These are phyloP conservation scores for Adelphocoris suturalis DNA, from an alignment of 2,888 invertebrate species.

Conservation along the genomic window DNA sequence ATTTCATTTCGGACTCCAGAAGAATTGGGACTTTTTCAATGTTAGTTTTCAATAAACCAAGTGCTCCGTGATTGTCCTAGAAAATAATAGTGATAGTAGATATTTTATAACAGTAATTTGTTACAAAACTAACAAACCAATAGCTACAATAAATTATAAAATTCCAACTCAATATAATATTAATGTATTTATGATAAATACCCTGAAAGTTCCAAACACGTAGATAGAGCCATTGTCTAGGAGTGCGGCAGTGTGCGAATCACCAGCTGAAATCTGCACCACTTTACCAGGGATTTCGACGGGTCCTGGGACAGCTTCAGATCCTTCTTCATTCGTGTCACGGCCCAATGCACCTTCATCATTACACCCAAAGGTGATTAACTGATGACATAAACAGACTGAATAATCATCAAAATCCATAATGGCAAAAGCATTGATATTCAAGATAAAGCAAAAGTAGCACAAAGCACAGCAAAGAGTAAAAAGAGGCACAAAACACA, in stretches of 20 bases:
- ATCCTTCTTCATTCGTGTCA: constrained; percentile 87
- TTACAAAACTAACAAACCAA: no score
- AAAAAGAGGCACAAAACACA: no score
- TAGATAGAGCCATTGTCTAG: constrained; percentile 92
- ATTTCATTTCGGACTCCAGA: constrained; percentile 82
- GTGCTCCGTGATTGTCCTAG: constrained; percentile 93
- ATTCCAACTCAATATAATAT: no score
- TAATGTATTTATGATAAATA: constrained; percentile 78
- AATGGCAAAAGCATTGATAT: no score
- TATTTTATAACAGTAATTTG: no score
- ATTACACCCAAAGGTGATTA: constrained; percentile 96
- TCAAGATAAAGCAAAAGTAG: no score
- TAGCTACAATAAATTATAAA: no score
- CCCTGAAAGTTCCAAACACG: constrained; percentile 97
- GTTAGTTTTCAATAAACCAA: constrained; percentile 86
- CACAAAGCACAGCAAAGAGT: no score
- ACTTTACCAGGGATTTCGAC: constrained; percentile 86
- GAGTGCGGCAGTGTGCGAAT: constrained; percentile 94
- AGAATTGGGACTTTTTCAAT: constrained; percentile 83
- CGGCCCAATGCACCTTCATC: constrained; percentile 97
- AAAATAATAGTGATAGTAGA: constrained; percentile 58
- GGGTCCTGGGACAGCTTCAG: constrained; percentile 85
- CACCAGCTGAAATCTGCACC: constrained; percentile 91
- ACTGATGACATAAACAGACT: constrained; percentile 49
- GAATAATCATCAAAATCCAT: no score